Evolutionary conservation across 1,140 invertebrate genomes (phyloP).

Genomic region (Plutomurus gul): DNA sequence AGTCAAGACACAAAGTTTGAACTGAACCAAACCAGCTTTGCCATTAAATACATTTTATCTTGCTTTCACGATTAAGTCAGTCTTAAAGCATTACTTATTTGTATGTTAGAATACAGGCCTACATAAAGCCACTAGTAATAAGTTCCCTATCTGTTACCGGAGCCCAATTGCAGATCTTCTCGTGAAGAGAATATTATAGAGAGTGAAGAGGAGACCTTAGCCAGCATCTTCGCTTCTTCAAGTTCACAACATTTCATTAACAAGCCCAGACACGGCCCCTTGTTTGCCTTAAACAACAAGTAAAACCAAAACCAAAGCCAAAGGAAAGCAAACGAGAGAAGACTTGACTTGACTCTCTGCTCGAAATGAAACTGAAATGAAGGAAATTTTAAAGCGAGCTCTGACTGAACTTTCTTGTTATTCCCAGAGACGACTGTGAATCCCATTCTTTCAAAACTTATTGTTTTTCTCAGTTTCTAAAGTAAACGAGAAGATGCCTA

Average conservation of each 20-base stretch:
- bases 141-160: no score
- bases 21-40: not conserved
- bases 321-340: not conserved
- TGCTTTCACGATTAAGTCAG: not conserved
- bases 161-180: no score
- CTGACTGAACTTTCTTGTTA: no score
- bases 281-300: conserved; percentile 18
- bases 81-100: not conserved
- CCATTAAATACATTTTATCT: conserved; percentile 7
- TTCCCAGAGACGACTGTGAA: no score
- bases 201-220: no score
- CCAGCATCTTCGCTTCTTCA: not conserved
- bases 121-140: no score
- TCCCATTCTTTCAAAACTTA: no score
- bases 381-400: not conserved
- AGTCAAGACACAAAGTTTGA: not conserved
- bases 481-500: no score
- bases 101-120: no score
- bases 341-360: not conserved
- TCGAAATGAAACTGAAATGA: conserved; percentile 10
- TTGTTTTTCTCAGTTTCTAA: no score
- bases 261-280: not conserved
- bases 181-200: no score
- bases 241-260: conserved; percentile 12
- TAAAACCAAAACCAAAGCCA: not conserved